Conservation (phyloP, 1,140 invertebrate genomes). For the Penaeus indicus region DNA sequence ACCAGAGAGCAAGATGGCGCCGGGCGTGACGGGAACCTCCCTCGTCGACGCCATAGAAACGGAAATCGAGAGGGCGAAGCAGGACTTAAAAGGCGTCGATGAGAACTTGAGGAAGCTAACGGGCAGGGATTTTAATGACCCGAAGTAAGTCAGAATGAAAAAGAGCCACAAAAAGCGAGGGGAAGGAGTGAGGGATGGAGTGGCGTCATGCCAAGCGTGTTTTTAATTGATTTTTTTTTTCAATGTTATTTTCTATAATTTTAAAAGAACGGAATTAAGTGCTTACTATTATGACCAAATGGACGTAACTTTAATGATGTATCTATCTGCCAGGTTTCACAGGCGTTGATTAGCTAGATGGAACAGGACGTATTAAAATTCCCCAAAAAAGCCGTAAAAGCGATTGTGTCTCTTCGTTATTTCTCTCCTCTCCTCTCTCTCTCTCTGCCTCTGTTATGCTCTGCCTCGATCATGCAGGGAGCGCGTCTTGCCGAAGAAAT, state of each 20-base stretch:
- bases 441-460: no score
- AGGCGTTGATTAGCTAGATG: no score
- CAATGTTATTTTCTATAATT: neutral
- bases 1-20: no score
- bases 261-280: neutral
- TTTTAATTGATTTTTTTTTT: neutral
- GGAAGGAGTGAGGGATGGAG: neutral
- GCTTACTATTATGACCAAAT: neutral
- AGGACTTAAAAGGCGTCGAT: conserved; percentile 58
- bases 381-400: no score
- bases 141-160: conserved; percentile 29
- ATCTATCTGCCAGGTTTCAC: no score
- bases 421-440: no score
- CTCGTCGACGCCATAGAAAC: conserved; percentile 50
- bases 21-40: conserved; percentile 27
- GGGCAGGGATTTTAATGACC: conserved; percentile 60
- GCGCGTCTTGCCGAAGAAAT: no score
- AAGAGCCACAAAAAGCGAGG: no score
- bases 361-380: no score
- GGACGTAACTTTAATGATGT: no score
- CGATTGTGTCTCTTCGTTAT: no score
- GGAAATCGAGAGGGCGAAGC: conserved; percentile 52
- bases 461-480: no score
- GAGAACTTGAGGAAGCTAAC: conserved; percentile 55
- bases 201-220: neutral